Evolutionary conservation across 2,797 vertebrate species (phyloP), one percentile per base, ranked within the genome.

Genomic region (Moxostoma hubbsi): DNA sequence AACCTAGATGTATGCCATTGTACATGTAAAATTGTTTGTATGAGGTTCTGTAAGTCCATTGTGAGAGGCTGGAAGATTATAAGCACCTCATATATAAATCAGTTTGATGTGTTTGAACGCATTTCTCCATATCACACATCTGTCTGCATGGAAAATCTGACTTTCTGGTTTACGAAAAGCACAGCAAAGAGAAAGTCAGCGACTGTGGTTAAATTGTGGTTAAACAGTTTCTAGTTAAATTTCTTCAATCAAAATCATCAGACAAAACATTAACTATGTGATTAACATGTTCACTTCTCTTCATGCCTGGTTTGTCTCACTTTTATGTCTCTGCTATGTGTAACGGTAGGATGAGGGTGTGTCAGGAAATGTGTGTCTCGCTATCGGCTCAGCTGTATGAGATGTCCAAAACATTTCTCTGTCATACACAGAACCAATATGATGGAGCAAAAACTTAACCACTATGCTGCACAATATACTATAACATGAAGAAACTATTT

Each of bases 131-230:
- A 12, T 63, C 59, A 9, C 55, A 46, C 55, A 15, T 65, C 16
- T 49, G 43, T 72, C 59, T 70, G 58, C 77, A 57, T 59, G 72
- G 68, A 49, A 72, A 59, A 79, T 13, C 13, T 45, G 57, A 77
- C 51, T 6, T 64, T 58, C 43, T 12, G 61, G 82, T 73, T 83
- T 81, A 83, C 18, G 67, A 85, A 46, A 83, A 83, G 84, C 84
- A 85, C 84, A 85, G 81, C 62, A 70, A 65, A 76, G 8, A 61
- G 43, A 47, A 55, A 24, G 46, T 8, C 5, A 12, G 47, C 45
- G 9, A 79, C 51, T 49, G 10, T 6, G 9, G 16, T 67, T 11
- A 36, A 13, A 49, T 76, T 7, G 55, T 59, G 57, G 46, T 7
- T 18, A 65, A 63, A 36, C 36, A 24, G 36, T 65, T 68, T 78